Conservation (phyloP, 2,888 invertebrate species). For the Drosophila paramelanica region DNA sequence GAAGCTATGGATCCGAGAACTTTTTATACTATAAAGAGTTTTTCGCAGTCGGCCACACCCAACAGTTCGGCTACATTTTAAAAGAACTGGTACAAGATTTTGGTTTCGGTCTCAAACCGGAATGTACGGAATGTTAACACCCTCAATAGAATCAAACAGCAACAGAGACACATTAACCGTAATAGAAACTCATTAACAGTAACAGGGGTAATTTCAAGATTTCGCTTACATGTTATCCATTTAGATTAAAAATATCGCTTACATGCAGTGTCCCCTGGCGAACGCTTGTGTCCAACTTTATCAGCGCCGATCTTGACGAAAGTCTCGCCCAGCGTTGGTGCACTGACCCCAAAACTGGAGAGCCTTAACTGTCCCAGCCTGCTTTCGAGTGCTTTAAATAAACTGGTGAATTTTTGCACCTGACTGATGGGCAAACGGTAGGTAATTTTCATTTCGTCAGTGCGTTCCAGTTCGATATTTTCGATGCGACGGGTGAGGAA, state of each 20-base stretch:
- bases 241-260: background rate
- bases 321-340: slow-evolving; percentile 94
- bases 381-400: slow-evolving; percentile 88
- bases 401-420: slow-evolving; percentile 87
- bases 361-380: slow-evolving; percentile 87
- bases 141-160: no score
- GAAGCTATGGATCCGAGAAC: no score
- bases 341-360: slow-evolving; percentile 90
- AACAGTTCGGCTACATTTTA: no score
- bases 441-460: slow-evolving; percentile 89
- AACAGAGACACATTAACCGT: background rate
- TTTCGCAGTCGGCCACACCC: no score
- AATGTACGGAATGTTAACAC: no score
- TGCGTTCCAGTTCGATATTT: slow-evolving; percentile 87
- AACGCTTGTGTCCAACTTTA: background rate
- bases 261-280: background rate
- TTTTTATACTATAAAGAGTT: no score
- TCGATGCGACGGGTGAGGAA: slow-evolving; percentile 88
- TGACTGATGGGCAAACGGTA: slow-evolving; percentile 88
- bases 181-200: background rate
- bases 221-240: background rate
- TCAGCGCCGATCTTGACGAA: slow-evolving; percentile 88
- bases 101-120: no score
- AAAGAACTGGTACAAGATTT: no score
- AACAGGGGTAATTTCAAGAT: background rate